phyloP scores from a whole-genome alignment of 2,113 vertebrate genomes.

The Microcebus jonahi region DNA sequence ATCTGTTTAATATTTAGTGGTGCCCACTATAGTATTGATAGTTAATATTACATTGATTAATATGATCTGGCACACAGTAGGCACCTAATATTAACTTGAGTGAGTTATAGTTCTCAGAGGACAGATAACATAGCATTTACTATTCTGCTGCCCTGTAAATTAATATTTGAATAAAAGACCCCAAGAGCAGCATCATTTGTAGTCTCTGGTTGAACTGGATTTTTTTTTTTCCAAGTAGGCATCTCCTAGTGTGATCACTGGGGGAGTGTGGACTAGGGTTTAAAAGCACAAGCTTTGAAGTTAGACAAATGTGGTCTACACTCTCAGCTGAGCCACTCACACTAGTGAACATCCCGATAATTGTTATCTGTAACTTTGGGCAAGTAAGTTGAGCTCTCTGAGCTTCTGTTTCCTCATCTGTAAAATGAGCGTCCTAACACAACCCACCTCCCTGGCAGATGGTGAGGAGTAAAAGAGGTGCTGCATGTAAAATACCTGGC shows the following conservation, averaged over 20 bases:
- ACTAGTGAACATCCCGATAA: neutral
- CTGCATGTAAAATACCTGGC: neutral
- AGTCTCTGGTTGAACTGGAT: neutral
- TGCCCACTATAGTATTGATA: neutral
- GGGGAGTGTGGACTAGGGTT: neutral
- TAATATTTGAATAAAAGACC: neutral
- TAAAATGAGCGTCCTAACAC: neutral
- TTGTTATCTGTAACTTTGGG: neutral
- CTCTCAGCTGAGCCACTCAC: neutral
- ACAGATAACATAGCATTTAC: neutral
- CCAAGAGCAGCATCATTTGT: neutral
- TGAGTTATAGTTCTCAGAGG: neutral
- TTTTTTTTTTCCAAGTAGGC: neutral
- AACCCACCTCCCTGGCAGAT: neutral
- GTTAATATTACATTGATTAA: neutral
- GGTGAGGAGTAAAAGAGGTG: neutral
- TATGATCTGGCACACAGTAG: neutral
- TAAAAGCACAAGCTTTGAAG: neutral
- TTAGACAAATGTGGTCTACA: accelerated
- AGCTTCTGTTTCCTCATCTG: neutral
- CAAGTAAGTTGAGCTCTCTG: neutral
- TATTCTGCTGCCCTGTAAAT: neutral
- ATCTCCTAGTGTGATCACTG: neutral
- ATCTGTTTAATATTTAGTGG: neutral
- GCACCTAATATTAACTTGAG: neutral